Evolutionary conservation across 2,888 invertebrate species (phyloP).

Genomic region (Prostheceraeus crozeri): DNA sequence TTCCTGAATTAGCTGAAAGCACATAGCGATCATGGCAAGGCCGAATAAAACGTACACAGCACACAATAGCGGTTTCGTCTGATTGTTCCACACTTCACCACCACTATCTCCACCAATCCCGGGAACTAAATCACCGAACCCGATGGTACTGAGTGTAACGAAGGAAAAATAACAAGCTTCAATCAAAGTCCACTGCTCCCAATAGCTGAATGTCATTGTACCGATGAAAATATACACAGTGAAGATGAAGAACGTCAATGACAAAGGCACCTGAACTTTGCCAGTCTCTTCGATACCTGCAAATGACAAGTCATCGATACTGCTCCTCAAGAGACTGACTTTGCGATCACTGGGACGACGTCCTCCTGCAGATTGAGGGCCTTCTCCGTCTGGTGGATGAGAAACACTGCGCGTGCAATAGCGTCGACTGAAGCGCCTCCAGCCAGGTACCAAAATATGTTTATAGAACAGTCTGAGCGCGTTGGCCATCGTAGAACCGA

Average conservation of each 20-base stretch:
- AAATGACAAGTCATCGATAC: not conserved
- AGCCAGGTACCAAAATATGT: too few species aligned
- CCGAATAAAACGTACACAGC: slow-evolving; percentile 37
- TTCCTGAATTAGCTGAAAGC: slow-evolving; percentile 39
- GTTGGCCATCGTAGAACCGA: slow-evolving; percentile 60
- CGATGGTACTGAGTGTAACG: slow-evolving; percentile 38
- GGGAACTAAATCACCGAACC: slow-evolving; percentile 39
- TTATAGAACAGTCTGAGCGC: slow-evolving; percentile 58
- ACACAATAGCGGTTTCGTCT: slow-evolving; percentile 37
- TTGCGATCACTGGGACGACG: not conserved
- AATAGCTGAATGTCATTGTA: slow-evolving; percentile 32
- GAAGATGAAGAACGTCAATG: slow-evolving; percentile 37
- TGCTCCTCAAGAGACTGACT: not conserved
- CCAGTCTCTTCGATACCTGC: not conserved
- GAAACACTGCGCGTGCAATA: not conserved
- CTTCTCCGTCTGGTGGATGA: not conserved
- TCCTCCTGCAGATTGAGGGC: not conserved
- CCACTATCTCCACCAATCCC: slow-evolving; percentile 23
- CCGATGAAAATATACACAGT: slow-evolving; percentile 31
- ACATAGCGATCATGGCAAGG: slow-evolving; percentile 39
- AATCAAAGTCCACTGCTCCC: slow-evolving; percentile 37
- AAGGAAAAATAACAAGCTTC: slow-evolving; percentile 37
- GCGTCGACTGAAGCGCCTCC: too few species aligned
- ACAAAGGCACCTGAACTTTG: slow-evolving; percentile 37
- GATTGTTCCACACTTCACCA: slow-evolving; percentile 15